Evolutionary conservation across 2,113 vertebrate genomes (phyloP), one percentile per base, ranked within the genome.

Genomic region (Tychaedon coryphoeus): DNA sequence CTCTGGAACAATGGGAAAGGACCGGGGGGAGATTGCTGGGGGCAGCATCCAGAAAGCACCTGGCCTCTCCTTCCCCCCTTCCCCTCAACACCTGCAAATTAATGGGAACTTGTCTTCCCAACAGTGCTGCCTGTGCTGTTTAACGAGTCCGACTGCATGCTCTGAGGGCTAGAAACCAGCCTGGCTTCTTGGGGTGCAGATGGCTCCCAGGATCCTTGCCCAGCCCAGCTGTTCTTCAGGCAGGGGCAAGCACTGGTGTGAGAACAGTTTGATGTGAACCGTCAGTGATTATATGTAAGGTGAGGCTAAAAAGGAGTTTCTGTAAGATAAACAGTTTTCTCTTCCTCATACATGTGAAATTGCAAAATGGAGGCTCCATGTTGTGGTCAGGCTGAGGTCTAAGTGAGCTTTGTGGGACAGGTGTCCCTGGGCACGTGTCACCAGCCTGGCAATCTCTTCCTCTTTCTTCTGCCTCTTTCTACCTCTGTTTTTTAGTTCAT

Each of bases 31-130:
- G 92, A 86, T 90, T 48, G 90, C 85, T 93, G 94, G 95, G 84
- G 96, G 97, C 93, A 93, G 81, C 43, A 1, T 93, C 90, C 89
- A 94, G 83, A 97, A 93, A 90, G 74, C 95, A 97, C 96, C 97
- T 97, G 95, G 96, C 10, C 14, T 94, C 83, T 88, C 90, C 60
- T 94, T 70, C 65, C 23, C 34, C 71, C 23, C 82, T 92, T 90
- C 61, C 82, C 86, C 92, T 83, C 61, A 82, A 79, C 95, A 97
- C 95, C 96, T 97, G 96, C 95, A 95, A 94, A 90, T 95, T 92
- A 97, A 95, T 96, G 90, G 95, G 95, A 96, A 93, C 51, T 93
- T 94, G 85, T 96, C 88, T 38, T 93, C 96, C 77, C 92, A 96
- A 0, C 75, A 62, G 58, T 11, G 62, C 76, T 86, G 95, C 85